Base-by-base conservation (phyloP, 1,140 invertebrate species). In the Asbolus verrucosus region DNA sequence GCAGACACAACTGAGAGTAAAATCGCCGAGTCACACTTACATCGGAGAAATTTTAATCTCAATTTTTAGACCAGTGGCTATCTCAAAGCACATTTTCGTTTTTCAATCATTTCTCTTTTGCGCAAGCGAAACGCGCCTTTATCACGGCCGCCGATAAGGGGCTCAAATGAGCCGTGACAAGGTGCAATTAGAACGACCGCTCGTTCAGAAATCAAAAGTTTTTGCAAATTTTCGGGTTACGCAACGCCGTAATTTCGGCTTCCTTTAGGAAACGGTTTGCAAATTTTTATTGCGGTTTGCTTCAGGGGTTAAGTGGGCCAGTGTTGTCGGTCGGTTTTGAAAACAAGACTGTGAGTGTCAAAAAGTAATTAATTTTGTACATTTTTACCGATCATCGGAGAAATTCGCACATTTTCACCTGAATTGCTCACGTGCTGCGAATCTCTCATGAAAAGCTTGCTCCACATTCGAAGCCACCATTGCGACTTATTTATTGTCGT, bases 21-120 rank as follows among this genome's bases (percentile, higher is more conserved):
- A 74, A 77, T 70, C 71, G 38, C 50, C 67, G 50, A 72, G 71
- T 63, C 73, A 62, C 63, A 24, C 30, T 73, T 62, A 63, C 72
- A 69, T 62, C 36, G 73, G 76, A 77, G 76, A 77, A 77, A 77
- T 77, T 77, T 75, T 71, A 73, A 71, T 73, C 75, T 67, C 54
- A 69, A 73, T 75, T 76, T 76, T 76, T 76, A 76, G 73, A 74
- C 69, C 72, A 65, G 54, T 71, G 75, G 59, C 65, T 71, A 70
- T 73, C 65, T 74, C 24, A 33, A 65, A 74, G 21, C 39, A 16
- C 30, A 59, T 65, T 68, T 63, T 46, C 41, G 38, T 75, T 75
- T 75, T 75, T 73, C 39, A 54, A 67, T 70, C 72, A 72, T 75
- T 75, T 75, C 74, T 75, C 74, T 74, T 74, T 63, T 41, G 21